Base-by-base conservation (phyloP, 2,113 vertebrate species). In the Hipposideros armiger region DNA sequence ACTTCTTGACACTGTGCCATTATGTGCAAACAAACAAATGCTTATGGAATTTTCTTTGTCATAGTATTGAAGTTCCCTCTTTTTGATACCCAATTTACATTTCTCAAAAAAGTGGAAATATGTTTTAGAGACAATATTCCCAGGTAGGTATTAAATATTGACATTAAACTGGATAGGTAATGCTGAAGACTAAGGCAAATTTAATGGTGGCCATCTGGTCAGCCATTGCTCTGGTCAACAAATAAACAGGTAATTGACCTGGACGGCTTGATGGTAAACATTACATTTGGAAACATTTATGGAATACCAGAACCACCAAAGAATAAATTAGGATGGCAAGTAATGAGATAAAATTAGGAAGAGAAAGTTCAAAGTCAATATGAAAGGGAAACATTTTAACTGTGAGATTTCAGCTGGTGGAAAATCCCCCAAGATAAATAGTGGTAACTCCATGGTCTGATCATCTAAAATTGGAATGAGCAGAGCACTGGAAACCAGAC, bases 391-490 rank as follows among this genome's bases (percentile, higher is more conserved):
- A 90, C 32, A 45, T 62, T 95, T 93, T 42, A 84, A 76, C 45
- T 89, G 67, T 73, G 91, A 84, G 86, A 97, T 94, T 95, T 96
- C 90, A 94, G 85, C 28, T 73, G 90, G 50, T 81, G 60, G 87
- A 98, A 97, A 92, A 87, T 69, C 94, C 4, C 90, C 78, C 78
- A 47, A 90, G 96, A 97, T 95, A 97, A 97, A 93, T 47, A 69
- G 70, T 97, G 91, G 95, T 97, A 97, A 88, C 88, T 90, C 91
- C 95, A 32, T 89, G 96, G 92, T 87, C 98, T 96, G 94, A 90
- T 88, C 91, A 87, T 95, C 97, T 95, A 93, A 96, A 98, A 95
- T 15, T 96, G 89, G 89, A 98, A 96, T 67, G 96, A 96, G 87
- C 47, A 89, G 40, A 97, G 81, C 42, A 80, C 52, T 96, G 93